Percentiles rank a stretch among this genome's conserved stretches.
Evolutionary conservation across 2,113 vertebrate species (phyloP).

Genomic region (Falcunculus frontatus): DNA sequence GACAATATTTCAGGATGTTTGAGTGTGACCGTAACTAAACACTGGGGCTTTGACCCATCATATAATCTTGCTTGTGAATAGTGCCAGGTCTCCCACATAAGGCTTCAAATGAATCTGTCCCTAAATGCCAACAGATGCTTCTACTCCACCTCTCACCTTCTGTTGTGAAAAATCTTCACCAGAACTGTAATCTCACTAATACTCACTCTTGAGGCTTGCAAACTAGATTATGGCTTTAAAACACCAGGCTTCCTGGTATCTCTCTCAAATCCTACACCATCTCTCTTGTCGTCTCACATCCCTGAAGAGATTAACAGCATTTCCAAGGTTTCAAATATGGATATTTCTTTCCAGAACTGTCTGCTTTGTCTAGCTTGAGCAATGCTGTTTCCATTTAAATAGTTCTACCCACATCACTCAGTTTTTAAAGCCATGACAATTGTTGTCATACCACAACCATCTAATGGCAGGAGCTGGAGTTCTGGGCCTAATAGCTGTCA

Average conservation of each 20-base stretch:
- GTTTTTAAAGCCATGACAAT: not conserved
- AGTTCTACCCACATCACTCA: not conserved
- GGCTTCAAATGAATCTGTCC: not conserved
- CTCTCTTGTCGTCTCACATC: not conserved
- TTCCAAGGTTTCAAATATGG: slow-evolving; percentile 7
- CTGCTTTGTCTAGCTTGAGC: slow-evolving; percentile 22
- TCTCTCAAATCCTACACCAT: not conserved
- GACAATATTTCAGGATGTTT: not conserved
- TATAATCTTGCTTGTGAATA: not conserved
- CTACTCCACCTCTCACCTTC: not conserved
- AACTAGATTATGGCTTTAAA: not conserved
- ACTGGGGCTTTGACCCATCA: not conserved
- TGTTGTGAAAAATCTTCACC: not conserved
- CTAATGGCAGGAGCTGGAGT: not conserved
- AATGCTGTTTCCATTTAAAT: slow-evolving; percentile 7
- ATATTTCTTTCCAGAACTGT: slow-evolving; percentile 19
- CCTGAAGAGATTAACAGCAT: slow-evolving; percentile 21
- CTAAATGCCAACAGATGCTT: not conserved
- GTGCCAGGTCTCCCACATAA: not conserved
- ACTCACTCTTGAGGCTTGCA: not conserved
- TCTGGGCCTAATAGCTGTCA: not conserved
- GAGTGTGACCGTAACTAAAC: not conserved
- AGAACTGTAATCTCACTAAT: not conserved
- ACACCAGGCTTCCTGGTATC: not conserved
- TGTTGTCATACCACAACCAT: not conserved